A percentile compares a stretch with the other conserved stretches of the same genome.
phyloP scores from a whole-genome alignment of 2,888 invertebrate genomes.

The Coenonympha arcania region DNA sequence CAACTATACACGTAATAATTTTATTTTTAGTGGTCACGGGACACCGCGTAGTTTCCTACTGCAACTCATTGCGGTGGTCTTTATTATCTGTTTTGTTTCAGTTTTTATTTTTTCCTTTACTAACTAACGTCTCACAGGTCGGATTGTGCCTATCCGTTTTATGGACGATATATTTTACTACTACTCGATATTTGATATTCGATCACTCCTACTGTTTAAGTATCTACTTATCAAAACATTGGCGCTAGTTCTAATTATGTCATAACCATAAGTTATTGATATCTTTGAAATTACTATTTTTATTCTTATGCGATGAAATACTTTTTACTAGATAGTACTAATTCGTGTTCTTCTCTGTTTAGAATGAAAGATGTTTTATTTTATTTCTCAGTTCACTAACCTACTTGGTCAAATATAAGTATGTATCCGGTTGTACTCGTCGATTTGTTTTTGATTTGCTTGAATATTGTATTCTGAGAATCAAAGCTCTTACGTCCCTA shows the following conservation, averaged over 20 bases:
- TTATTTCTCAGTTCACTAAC: background rate
- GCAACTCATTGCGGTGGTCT: slow-evolving; percentile 64
- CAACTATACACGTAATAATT: slow-evolving; percentile 25
- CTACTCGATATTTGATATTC: slow-evolving; percentile 38
- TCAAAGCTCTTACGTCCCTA: slow-evolving; percentile 42
- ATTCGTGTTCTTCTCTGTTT: background rate
- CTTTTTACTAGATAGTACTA: background rate
- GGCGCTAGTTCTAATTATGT: slow-evolving; percentile 27
- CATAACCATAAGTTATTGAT: slow-evolving; percentile 30
- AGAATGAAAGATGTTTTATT: background rate
- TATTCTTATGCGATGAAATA: background rate
- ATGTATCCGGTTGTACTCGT: background rate
- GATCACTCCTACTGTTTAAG: slow-evolving; percentile 43
- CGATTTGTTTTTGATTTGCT: background rate
- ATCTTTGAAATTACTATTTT: slow-evolving; percentile 8
- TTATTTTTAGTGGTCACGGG: slow-evolving; percentile 52
- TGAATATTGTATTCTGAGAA: slow-evolving; percentile 46
- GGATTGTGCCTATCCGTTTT: slow-evolving; percentile 42
- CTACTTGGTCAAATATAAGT: background rate
- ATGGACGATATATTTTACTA: slow-evolving; percentile 45
- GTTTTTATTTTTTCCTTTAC: slow-evolving; percentile 60
- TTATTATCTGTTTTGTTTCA: slow-evolving; percentile 54
- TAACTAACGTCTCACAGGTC: slow-evolving; percentile 51
- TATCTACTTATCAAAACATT: too few relatives aligned
- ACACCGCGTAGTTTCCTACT: slow-evolving; percentile 56